Conservation (phyloP, 2,113 vertebrate species). For the Lycaon pictus region DNA sequence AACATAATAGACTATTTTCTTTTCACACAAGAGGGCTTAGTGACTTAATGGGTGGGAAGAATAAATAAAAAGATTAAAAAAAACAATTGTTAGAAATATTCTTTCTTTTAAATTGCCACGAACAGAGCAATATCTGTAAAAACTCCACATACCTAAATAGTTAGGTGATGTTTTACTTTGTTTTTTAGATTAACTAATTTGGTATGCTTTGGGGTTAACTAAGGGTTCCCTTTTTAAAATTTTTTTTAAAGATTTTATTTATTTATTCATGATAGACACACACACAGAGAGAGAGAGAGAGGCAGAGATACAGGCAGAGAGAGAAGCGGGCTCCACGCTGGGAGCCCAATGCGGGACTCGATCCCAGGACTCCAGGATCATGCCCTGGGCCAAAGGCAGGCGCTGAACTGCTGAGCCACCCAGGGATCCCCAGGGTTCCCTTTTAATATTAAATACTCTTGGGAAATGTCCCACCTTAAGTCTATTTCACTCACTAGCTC, state of each 20-base stretch:
- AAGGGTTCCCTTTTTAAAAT: not conserved
- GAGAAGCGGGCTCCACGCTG: too few species aligned
- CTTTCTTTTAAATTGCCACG: constrained; percentile 9
- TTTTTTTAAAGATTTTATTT: too few species aligned
- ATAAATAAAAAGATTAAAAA: not conserved
- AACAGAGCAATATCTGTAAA: constrained; percentile 16
- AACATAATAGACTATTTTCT: not conserved
- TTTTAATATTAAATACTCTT: constrained; percentile 35
- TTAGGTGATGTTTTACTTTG: not conserved
- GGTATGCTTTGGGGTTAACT: not conserved
- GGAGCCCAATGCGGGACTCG: too few species aligned
- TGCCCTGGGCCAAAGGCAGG: too few species aligned
- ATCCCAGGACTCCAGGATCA: too few species aligned
- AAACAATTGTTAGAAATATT: not conserved
- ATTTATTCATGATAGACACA: too few species aligned
- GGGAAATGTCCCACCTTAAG: not conserved
- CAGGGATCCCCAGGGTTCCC: not conserved
- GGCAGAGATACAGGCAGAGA: too few species aligned
- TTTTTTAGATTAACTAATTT: constrained; percentile 40
- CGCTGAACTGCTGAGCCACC: too few species aligned
- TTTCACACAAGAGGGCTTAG: not conserved
- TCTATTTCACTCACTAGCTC: constrained; percentile 23
- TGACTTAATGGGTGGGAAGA: not conserved
- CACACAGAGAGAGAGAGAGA: too few species aligned
- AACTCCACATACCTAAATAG: not conserved